Percentiles rank a stretch among this genome's conserved stretches.
phyloP scores from a whole-genome alignment of 1,140 invertebrate species.

The Aphelinus atriplicis region DNA sequence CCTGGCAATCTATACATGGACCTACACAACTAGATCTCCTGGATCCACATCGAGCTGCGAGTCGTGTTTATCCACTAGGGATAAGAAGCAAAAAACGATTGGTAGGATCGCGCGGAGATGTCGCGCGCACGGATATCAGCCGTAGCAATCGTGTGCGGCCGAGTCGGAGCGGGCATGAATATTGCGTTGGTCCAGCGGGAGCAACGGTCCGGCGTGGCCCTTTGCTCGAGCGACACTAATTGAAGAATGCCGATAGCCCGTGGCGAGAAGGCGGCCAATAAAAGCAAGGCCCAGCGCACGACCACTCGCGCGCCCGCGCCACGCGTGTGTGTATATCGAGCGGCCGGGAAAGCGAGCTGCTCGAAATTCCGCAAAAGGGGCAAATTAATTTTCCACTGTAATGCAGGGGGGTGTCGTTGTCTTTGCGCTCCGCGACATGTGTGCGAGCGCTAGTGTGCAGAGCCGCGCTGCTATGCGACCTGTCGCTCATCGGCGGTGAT shows the following conservation, averaged over 20 bases:
- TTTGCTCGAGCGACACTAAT: slow-evolving; percentile 17
- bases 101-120: too few relatives aligned
- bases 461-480: not conserved
- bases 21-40: too few relatives aligned
- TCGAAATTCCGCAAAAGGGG: slow-evolving; percentile 5
- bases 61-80: too few relatives aligned
- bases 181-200: slow-evolving; percentile 9
- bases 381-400: slow-evolving; percentile 29
- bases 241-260: slow-evolving; percentile 32
- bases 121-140: too few relatives aligned
- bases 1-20: too few relatives aligned
- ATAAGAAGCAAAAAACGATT: too few relatives aligned
- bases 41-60: too few relatives aligned
- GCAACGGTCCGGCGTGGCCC: too few relatives aligned
- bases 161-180: not conserved
- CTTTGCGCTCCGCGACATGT: not conserved
- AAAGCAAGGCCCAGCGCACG: too few relatives aligned
- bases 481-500: not conserved
- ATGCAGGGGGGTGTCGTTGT: slow-evolving; percentile 15
- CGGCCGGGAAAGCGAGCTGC: not conserved
- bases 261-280: not conserved
- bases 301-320: too few relatives aligned
- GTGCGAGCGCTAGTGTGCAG: not conserved
- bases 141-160: too few relatives aligned
- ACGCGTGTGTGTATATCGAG: not conserved